Percentiles rank a stretch among this genome's conserved stretches.
Conservation (phyloP, 92 coral and sea anemone genomes). For the Bergia puertoricense region DNA sequence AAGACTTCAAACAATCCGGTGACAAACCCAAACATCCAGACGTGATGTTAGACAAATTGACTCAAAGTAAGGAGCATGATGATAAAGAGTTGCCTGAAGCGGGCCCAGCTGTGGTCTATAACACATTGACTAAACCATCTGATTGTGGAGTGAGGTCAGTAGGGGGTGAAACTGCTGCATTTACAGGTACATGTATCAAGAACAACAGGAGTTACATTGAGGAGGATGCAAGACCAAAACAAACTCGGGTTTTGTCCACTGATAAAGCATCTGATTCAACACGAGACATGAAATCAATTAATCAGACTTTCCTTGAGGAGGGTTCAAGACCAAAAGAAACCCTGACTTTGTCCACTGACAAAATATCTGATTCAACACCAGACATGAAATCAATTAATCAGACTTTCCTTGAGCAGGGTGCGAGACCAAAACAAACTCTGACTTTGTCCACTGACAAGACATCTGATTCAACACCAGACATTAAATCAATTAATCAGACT, state of each 20-base stretch:
- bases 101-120: too few species aligned
- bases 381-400: too few species aligned
- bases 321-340: constrained; percentile 9
- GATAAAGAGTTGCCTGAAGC: too few species aligned
- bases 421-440: neutral
- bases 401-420: neutral
- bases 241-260: neutral
- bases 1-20: too few species aligned
- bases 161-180: neutral
- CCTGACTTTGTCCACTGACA: neutral
- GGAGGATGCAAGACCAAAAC: constrained; percentile 8
- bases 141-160: too few species aligned
- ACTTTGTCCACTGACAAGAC: neutral
- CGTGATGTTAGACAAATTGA: too few species aligned
- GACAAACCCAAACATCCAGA: too few species aligned
- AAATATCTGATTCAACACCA: neutral
- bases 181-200: neutral
- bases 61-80: too few species aligned
- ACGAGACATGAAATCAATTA: too few species aligned
- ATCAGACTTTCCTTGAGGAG: neutral
- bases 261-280: neutral
- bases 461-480: neutral
- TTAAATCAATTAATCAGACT: neutral
- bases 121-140: too few species aligned
- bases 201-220: neutral